Evolutionary conservation across 2,113 vertebrate species (phyloP).

Genomic region (Boleophthalmus pectinirostris): DNA sequence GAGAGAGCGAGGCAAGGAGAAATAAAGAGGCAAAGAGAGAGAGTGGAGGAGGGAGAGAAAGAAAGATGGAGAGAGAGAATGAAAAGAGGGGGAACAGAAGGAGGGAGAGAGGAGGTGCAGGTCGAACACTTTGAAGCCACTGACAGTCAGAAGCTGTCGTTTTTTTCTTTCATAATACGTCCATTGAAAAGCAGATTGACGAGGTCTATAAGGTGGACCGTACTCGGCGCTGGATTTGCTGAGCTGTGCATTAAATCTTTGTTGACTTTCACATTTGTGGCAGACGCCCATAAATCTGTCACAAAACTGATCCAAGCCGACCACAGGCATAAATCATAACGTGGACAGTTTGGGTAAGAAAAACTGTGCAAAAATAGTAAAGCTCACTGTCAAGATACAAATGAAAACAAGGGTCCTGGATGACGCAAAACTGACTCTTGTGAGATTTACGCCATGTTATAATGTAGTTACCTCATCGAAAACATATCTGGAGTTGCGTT

Average conservation of each 20-base stretch:
- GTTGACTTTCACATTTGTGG: conserved; percentile 9
- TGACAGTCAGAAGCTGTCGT: conserved; percentile 39
- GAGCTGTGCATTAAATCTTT: conserved; percentile 43
- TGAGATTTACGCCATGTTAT: no score
- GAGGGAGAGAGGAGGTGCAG: conserved; percentile 40
- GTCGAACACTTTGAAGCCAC: conserved; percentile 61
- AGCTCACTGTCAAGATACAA: background rate
- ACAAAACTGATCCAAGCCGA: conserved; percentile 2
- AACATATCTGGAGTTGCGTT: no score
- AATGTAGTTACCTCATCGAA: no score
- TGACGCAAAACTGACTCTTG: no score
- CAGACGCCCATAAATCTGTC: background rate
- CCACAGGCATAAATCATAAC: conserved; percentile 19
- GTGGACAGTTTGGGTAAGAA: background rate
- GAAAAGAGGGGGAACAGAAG: no score
- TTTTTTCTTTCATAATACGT: conserved; percentile 40
- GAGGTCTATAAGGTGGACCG: conserved; percentile 21
- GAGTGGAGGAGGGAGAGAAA: no score
- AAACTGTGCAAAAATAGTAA: background rate
- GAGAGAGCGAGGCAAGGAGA: no score
- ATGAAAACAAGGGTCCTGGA: background rate
- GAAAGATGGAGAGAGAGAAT: no score
- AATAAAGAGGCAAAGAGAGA: no score
- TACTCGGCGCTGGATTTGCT: conserved; percentile 49
- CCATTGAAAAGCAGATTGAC: conserved; percentile 54